Evolutionary conservation across 2,888 invertebrate species (phyloP), one percentile per base, ranked within the genome.

Genomic region (Perizoma flavofasciatum): DNA sequence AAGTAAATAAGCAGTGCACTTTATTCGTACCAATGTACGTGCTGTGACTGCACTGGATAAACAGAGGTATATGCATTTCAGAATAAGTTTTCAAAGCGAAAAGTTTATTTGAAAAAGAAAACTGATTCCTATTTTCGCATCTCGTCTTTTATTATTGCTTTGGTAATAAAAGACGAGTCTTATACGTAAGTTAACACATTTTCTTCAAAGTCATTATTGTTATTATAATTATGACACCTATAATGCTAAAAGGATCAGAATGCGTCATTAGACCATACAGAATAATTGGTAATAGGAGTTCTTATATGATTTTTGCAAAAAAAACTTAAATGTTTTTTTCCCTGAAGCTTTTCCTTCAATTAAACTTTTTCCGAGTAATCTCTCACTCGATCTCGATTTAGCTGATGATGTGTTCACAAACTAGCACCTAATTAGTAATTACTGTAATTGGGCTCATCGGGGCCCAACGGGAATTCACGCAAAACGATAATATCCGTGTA

Each of bases 1-100:
- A 72, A 82, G 81, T 81, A 88, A 88, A 88, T 82, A 86, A 80
- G 76, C 75, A 71, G 77, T 84, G 85, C 86, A 84, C 79, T 85
- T 86, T 86, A 85, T 86, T 82, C 78, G 78, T 75, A 81, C 74
- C 74, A 71, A 74, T 75, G 76, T 75, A 83, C 85, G 80, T 82
- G 81, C 73, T 50, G 69, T 59, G 82, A 78, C 73, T 80, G 71
- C 72, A 63, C 72, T 69, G 35, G 49, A 56, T 61, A 63, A 63
- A 61, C 60, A 58, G 49, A 51, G 52, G 50, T 66, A 59, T 61
- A 65, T 60, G 53, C 52, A 41, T 63, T 68, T 56, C 50, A 65
- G 62, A 61, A 67, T 60, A 63, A 63, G 65, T 67, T 63, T 66
- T 69, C 63, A 67, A 65, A 64, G 65, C 62, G 64, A 64, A 62